These are phyloP conservation scores for Trochalopteron elliotii DNA, from an alignment of 2,113 vertebrate species.

Conservation along the genomic window DNA sequence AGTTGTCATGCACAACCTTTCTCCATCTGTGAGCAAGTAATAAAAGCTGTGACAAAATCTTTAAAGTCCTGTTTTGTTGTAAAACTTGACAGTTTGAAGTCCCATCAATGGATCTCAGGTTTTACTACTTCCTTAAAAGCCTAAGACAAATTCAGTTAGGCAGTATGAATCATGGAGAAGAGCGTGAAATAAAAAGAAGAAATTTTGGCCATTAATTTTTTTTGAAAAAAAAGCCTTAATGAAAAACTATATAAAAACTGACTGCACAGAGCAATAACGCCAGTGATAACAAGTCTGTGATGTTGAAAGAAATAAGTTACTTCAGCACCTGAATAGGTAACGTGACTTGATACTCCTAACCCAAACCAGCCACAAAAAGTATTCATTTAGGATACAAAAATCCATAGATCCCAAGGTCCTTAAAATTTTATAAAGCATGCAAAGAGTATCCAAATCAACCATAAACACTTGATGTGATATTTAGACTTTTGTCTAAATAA, in stretches of 20 bases:
- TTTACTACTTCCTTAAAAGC: neutral
- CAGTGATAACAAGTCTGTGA: neutral
- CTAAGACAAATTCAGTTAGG: neutral
- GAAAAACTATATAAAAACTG: neutral
- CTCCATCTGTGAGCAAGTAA: neutral
- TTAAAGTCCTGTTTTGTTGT: neutral
- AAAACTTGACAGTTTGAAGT: neutral
- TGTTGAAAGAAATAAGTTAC: neutral
- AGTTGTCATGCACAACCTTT: neutral
- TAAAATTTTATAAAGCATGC: neutral
- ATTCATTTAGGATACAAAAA: neutral
- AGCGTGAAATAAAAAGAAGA: neutral
- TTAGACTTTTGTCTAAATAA: neutral
- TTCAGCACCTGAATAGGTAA: neutral
- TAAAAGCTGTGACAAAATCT: neutral
- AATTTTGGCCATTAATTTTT: neutral
- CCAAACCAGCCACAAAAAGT: neutral
- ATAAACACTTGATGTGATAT: neutral
- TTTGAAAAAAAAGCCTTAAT: neutral
- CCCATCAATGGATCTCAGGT: neutral
- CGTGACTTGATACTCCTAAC: neutral
- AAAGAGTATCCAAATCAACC: neutral
- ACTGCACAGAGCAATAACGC: neutral
- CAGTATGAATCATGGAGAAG: neutral
- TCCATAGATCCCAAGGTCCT: accelerated